Conservation (phyloP, 2,113 vertebrate species). For the Herpailurus yagouaroundi region DNA sequence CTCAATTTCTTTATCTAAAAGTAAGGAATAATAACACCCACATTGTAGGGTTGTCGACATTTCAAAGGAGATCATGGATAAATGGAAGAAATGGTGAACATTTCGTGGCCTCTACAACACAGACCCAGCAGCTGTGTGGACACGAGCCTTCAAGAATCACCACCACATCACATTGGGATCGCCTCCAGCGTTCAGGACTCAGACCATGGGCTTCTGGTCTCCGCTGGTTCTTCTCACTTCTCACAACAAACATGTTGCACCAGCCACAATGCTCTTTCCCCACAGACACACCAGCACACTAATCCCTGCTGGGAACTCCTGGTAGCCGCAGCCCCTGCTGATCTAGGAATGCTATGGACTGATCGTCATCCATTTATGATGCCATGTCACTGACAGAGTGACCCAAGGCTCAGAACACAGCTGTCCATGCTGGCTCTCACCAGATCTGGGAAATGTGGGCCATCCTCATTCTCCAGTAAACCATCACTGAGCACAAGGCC, state of each 20-base stretch:
- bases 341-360: neutral
- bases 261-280: fast-evolving
- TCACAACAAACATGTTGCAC: neutral
- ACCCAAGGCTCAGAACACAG: neutral
- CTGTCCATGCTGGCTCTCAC: neutral
- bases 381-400: neutral
- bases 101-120: neutral
- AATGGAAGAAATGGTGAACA: neutral
- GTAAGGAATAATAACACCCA: neutral
- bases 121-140: neutral
- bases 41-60: neutral
- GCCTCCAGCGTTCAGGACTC: neutral
- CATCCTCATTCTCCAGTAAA: neutral
- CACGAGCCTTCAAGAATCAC: neutral
- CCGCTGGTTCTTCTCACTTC: neutral
- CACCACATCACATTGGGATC: fast-evolving
- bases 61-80: neutral
- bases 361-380: fast-evolving
- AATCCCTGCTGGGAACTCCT: neutral
- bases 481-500: neutral
- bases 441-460: neutral
- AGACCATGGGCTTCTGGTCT: neutral
- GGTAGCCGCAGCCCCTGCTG: neutral
- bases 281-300: fast-evolving
- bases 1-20: neutral